Evolutionary conservation across 1,140 invertebrate species (phyloP).

Genomic region (Magallana gigas): DNA sequence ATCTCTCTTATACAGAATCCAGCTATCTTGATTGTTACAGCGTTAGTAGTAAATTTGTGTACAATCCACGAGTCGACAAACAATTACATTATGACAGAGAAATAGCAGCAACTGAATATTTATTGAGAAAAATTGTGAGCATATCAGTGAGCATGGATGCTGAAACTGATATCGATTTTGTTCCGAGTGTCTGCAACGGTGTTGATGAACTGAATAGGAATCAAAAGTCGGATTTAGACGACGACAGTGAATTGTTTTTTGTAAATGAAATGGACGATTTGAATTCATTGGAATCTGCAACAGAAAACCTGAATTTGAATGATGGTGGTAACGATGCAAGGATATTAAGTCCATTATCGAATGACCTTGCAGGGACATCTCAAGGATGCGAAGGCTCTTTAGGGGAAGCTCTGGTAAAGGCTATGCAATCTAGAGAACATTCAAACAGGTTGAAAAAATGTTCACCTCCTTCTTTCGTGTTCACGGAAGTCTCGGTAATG

Average conservation of each 20-base stretch:
- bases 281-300: conserved; percentile 50
- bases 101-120: conserved; percentile 13
- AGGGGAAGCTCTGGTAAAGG: conserved; percentile 59
- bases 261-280: conserved; percentile 74
- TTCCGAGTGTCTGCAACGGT: conserved; percentile 33
- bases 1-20: conserved; percentile 73
- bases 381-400: conserved; percentile 58
- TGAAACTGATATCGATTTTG: background rate
- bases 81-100: background rate
- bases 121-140: conserved; percentile 13
- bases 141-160: conserved; percentile 40
- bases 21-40: conserved; percentile 69
- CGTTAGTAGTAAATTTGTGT: conserved; percentile 69
- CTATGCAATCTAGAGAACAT: background rate
- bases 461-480: conserved; percentile 24
- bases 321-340: conserved; percentile 61
- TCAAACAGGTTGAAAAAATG: conserved; percentile 12
- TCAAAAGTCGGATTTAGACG: conserved; percentile 60
- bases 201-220: background rate
- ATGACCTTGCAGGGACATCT: conserved; percentile 54
- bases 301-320: conserved; percentile 22
- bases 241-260: conserved; percentile 71
- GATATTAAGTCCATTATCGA: conserved; percentile 59
- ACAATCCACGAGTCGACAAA: conserved; percentile 56
- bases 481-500: conserved; percentile 22